phyloP scores from a whole-genome alignment of 53 echinoderm and acorn worm genomes.

The Actinopyga echinites region DNA sequence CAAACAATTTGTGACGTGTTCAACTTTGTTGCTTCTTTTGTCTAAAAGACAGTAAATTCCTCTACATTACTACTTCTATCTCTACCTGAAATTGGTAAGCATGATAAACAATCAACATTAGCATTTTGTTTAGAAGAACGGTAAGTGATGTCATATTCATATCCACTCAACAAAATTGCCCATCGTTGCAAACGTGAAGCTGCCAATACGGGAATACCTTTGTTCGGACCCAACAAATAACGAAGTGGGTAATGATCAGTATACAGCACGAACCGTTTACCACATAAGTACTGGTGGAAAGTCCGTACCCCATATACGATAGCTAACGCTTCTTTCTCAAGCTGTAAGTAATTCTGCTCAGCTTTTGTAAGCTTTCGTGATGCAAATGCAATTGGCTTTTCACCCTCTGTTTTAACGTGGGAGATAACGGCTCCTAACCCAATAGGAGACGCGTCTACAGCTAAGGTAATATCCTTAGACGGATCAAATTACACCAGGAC shows the following conservation, averaged over 20 bases:
- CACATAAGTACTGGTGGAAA: conserved; percentile 49
- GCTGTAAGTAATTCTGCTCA: conserved; percentile 33
- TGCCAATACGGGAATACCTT: conserved; percentile 26
- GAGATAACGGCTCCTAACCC: conserved; percentile 16
- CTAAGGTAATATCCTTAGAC: conserved; percentile 1
- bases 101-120: neutral
- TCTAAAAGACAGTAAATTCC: no score
- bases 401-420: neutral
- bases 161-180: conserved; percentile 27
- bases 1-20: neutral
- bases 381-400: conserved; percentile 29
- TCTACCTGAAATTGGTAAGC: no score
- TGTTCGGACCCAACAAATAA: conserved; percentile 23
- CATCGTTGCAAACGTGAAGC: conserved; percentile 27
- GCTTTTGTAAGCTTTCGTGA: conserved; percentile 13
- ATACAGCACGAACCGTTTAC: conserved; percentile 29
- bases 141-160: conserved; percentile 18
- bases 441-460: conserved; percentile 13
- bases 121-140: conserved; percentile 30
- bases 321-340: conserved; percentile 44
- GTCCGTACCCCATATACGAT: conserved; percentile 45
- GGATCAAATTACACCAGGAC: neutral
- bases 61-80: no score
- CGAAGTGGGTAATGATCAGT: conserved; percentile 11
- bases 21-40: conserved; percentile 2